Evolutionary conservation across 2,113 vertebrate species (phyloP).

Genomic region (mouse (Mus musculus)): GRCm39 chr5:126609501-126610000

Average conservation of each 20-base stretch:
- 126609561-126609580: background rate
- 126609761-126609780: background rate
- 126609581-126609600: background rate
- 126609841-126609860: background rate
- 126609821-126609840: background rate
- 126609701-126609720: background rate
- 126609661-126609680: background rate
- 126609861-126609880: background rate
- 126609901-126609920: background rate
- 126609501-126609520: background rate
- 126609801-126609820: background rate
- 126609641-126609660: background rate
- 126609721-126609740: background rate
- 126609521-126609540: background rate
- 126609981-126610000: background rate
- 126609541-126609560: background rate
- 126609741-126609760: background rate
- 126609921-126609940: background rate
- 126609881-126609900: slow-evolving; percentile 3
- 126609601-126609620: background rate
- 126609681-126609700: background rate
- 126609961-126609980: background rate
- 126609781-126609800: background rate
- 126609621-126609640: background rate
- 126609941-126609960: background rate